phyloP scores from a whole-genome alignment of 2,888 invertebrate genomes.

The Dioctria rufipes region DNA sequence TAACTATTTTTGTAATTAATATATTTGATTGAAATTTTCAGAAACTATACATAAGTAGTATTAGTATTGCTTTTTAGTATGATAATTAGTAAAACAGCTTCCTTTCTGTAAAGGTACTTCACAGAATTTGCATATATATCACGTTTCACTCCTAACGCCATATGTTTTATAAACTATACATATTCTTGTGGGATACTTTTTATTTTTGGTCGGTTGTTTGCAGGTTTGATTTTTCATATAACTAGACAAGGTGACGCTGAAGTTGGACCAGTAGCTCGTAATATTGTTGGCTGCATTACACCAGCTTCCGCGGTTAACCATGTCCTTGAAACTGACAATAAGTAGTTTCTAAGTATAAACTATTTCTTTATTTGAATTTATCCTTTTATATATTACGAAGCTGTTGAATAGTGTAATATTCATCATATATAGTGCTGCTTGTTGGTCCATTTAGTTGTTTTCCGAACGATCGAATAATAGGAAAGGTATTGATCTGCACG shows the following conservation, averaged over 20 bases:
- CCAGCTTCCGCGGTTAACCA: not conserved
- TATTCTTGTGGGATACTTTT: not conserved
- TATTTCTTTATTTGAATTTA: constrained; percentile 1
- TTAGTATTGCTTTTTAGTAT: not conserved
- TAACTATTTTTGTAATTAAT: not conserved
- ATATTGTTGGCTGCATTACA: not conserved
- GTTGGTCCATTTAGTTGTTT: not conserved
- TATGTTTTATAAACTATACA: not conserved
- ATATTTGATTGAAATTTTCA: not conserved
- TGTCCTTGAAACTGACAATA: not conserved
- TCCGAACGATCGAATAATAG: not conserved
- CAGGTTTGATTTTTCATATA: not conserved
- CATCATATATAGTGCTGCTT: constrained; percentile 15
- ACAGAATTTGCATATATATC: not conserved
- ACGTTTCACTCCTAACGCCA: not conserved
- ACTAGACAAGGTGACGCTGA: not conserved
- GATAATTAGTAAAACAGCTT: not conserved
- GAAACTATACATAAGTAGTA: not conserved
- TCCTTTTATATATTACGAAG: not conserved
- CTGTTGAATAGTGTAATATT: not conserved
- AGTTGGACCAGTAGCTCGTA: not conserved
- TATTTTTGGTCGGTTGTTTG: not conserved
- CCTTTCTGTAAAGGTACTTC: not conserved
- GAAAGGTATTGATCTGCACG: constrained; percentile 11
- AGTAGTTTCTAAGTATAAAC: not conserved